Evolutionary conservation across 2,888 invertebrate species (phyloP), one percentile per base, ranked within the genome.

Genomic region (Eupithecia subfuscata): DNA sequence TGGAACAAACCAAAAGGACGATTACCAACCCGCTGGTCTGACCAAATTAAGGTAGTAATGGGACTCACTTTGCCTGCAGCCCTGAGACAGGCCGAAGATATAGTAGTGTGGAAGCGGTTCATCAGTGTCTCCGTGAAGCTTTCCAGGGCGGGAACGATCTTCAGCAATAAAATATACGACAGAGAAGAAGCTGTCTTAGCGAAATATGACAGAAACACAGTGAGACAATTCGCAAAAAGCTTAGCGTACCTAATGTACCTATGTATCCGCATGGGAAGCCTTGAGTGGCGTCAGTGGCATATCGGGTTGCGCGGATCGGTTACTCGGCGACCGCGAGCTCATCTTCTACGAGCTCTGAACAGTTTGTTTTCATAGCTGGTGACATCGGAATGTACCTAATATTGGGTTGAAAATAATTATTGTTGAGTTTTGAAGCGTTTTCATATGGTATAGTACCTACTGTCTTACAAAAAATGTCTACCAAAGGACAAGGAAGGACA

Each of bases 181-280:
- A 25, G 56, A n/a, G 52, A 56, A 56, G 22, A 56, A 52, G n/a
- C 52, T 56, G 60, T 60, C 60, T 12, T 14, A 63, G 73, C 52
- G 71, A 72, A 78, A 78, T 70, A 73, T 78, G 72, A 74, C 71
- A 71, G 78, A 80, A 83, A 84, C 82, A 82, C 79, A 83, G 80
- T 86, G 87, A 86, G 84, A 86, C 84, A 85, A 87, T 90, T 90
- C 84, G 85, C 89, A 88, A 92, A 89, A 87, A 86, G 87, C 82
- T 76, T 60, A 75, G 83, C 87, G 88, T 87, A 91, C 52, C n/a
- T 22, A 56, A 52, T 22, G 60, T 60, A 60, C 60, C 60, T 60
- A 56, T 56, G 25, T 91, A 91, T 92, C 89, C 90, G 90, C 88
- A 92, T 90, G 89, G 89, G 90, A 91, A 92, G 89, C 94, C 94